Conservation (phyloP, 2,888 invertebrate genomes). For the Apamea anceps region DNA sequence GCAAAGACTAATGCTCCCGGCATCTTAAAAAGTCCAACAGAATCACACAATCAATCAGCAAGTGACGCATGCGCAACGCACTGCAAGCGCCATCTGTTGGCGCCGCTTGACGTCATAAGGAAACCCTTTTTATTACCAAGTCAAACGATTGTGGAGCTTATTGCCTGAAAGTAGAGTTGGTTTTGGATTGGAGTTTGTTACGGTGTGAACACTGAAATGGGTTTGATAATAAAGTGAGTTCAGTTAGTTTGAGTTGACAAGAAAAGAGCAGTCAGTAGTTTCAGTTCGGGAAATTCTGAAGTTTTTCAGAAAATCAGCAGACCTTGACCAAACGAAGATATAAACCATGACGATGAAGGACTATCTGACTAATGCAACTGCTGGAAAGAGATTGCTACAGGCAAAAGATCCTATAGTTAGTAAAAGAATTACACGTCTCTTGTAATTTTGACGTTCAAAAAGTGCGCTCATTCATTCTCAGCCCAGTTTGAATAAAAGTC, state of each 20-base stretch:
- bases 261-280: slow-evolving; percentile 34
- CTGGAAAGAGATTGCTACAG: not conserved
- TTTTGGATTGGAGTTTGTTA: not conserved
- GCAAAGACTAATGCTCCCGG: slow-evolving; percentile 21
- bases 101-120: slow-evolving; percentile 72
- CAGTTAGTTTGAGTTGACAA: slow-evolving; percentile 16
- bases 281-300: not conserved
- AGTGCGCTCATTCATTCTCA: not conserved
- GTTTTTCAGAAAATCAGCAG: not conserved
- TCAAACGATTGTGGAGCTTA: slow-evolving; percentile 5
- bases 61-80: slow-evolving; percentile 72
- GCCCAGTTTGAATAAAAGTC: too few relatives aligned
- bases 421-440: too few relatives aligned
- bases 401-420: too few relatives aligned
- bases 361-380: not conserved
- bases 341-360: not conserved
- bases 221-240: slow-evolving; percentile 31
- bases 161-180: not conserved
- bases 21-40: slow-evolving; percentile 72
- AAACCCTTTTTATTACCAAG: slow-evolving; percentile 2
- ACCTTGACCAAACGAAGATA: not conserved
- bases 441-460: not conserved
- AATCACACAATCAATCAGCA: slow-evolving; percentile 72
- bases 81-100: slow-evolving; percentile 78
- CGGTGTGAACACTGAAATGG: slow-evolving; percentile 10